Base-by-base conservation (phyloP, 2,797 vertebrate species). In the Choloepus didactylus region DNA sequence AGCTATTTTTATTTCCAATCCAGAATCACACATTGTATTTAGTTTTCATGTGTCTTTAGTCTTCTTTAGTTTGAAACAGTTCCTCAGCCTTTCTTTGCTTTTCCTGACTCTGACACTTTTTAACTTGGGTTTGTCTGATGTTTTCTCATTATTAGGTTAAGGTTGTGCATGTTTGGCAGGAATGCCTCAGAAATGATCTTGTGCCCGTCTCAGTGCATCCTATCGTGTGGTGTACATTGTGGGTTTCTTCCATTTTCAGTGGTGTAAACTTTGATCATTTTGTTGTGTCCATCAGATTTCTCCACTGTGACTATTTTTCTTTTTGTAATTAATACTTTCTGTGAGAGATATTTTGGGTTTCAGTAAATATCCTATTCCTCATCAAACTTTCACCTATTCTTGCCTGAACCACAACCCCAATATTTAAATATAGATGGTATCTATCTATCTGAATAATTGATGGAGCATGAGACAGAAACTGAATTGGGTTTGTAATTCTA, bases 401-500 rank as follows among this genome's bases (percentile, higher is more conserved):
- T 79, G 66, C 7, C 76, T 81, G 81, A 80, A 80, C 35, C 81
- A 49, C 79, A 59, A 93, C 77, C 77, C 93, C 87, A 64, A 64
- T 81, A 97, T 93, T 97, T 69, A 96, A 93, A 97, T 75, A 67
- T 59, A 82, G 86, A 46, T 73, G 75, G 19, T 64, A 19, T 27
- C 4, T 44, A 14, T 15, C 56, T 56, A 10, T 64, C 49, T 54
- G 21, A 83, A 9, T 21, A 69, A 56, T 96, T 93, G 94, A 83
- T 97, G 91, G 91, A 92, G 90, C 89, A 83, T 49, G 87, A 96
- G 96, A 95, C 93, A 96, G 88, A 97, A 62, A 73, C 94, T 93
- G 96, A 96, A 94, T 98, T 94, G 92, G 70, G 7, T 93, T 97
- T 97, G 90, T 60, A 83, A 76, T 98, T 97, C 96, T 93, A 85